phyloP scores from a whole-genome alignment of 2,113 vertebrate genomes.

The Strigops habroptila region DNA sequence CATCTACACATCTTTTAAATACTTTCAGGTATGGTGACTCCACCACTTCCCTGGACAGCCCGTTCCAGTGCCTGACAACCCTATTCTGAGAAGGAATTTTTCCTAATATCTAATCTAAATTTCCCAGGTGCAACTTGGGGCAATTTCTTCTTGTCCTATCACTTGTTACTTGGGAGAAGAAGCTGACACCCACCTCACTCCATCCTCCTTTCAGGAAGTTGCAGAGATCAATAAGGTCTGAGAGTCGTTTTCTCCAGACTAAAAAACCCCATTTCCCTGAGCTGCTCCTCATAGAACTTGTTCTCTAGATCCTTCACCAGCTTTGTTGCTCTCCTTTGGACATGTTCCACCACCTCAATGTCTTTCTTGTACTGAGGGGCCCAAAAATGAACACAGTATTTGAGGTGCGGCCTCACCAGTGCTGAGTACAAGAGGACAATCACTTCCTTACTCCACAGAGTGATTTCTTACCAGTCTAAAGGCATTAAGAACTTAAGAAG shows the following conservation, averaged over 20 bases:
- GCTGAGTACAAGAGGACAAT: fast-evolving
- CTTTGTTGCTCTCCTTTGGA: not conserved
- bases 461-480: not conserved
- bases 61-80: not conserved
- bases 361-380: not conserved
- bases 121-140: fast-evolving
- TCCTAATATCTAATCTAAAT: not conserved
- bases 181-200: fast-evolving
- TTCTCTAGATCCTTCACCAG: not conserved
- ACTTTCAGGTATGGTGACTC: not conserved
- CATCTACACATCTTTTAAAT: not conserved
- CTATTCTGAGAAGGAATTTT: not conserved
- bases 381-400: not conserved
- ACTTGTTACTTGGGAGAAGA: not conserved
- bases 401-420: fast-evolving
- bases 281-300: not conserved
- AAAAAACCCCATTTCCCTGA: not conserved
- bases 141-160: not conserved
- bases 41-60: not conserved
- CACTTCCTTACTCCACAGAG: not conserved
- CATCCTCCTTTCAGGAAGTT: not conserved
- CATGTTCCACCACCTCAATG: fast-evolving
- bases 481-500: not conserved
- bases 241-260: not conserved
- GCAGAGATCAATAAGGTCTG: fast-evolving